These are phyloP conservation scores for Takifugu rubripes DNA, from an alignment of 2,797 vertebrate species.

Conservation along the genomic window DNA sequence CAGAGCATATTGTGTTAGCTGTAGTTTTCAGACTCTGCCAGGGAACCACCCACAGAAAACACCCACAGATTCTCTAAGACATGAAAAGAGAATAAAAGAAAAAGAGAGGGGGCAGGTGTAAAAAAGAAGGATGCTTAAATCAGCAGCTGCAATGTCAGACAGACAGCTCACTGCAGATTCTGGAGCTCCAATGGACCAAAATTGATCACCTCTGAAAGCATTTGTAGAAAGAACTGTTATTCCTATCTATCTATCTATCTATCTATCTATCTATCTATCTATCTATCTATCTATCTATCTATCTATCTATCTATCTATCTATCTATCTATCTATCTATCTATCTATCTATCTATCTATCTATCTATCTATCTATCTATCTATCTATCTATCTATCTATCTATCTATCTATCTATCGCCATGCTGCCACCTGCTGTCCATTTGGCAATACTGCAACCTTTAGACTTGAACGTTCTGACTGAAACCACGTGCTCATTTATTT, in stretches of 20 bases:
- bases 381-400: too few relatives aligned
- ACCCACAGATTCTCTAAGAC: conserved; percentile 39
- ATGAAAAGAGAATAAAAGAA: conserved; percentile 2
- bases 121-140: conserved; percentile 9
- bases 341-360: too few relatives aligned
- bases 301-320: too few relatives aligned
- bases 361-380: too few relatives aligned
- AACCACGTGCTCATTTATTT: too few relatives aligned
- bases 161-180: conserved; percentile 7
- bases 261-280: too few relatives aligned
- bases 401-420: neutral
- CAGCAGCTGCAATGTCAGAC: conserved; percentile 9
- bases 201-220: too few relatives aligned
- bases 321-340: too few relatives aligned
- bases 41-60: conserved; percentile 56
- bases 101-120: conserved; percentile 16
- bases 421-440: conserved; percentile 53
- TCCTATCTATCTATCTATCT: too few relatives aligned
- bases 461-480: too few relatives aligned
- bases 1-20: conserved; percentile 42
- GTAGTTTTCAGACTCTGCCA: conserved; percentile 46
- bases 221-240: too few relatives aligned
- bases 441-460: conserved; percentile 21
- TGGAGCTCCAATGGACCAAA: neutral
- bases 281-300: too few relatives aligned